These are phyloP conservation scores for Myiotriccus ornatus DNA, from an alignment of 2,797 vertebrate genomes.

Conservation along the genomic window DNA sequence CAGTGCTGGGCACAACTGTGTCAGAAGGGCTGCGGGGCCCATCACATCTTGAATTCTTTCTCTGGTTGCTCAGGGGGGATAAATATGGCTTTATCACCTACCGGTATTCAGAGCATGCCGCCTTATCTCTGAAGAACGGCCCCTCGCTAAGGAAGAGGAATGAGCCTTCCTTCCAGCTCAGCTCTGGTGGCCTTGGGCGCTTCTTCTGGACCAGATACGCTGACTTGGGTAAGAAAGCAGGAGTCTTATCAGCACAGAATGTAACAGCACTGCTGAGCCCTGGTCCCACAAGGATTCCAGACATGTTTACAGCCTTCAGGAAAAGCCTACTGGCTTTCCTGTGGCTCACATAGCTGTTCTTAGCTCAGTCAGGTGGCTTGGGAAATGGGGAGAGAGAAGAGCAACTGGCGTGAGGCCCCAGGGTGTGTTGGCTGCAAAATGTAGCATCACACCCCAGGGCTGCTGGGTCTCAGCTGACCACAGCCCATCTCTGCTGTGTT, in stretches of 20 bases:
- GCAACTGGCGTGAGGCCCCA: not conserved
- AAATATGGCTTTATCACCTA: conserved; percentile 90
- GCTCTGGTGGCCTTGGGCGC: conserved; percentile 78
- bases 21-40: not conserved
- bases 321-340: not conserved
- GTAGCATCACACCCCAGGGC: not conserved
- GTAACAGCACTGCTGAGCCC: not conserved
- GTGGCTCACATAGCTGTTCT: not conserved
- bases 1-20: not conserved
- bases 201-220: conserved; percentile 90
- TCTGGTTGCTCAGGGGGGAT: conserved; percentile 74
- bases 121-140: conserved; percentile 77
- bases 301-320: not conserved
- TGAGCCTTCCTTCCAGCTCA: conserved; percentile 83
- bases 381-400: not conserved
- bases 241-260: not conserved
- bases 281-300: not conserved
- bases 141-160: conserved; percentile 81
- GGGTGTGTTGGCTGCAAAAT: not conserved
- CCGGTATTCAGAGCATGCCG: conserved; percentile 80
- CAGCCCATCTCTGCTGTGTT: not conserved
- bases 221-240: conserved; percentile 85
- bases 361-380: not conserved
- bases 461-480: not conserved
- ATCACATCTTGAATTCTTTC: not conserved